phyloP scores from a whole-genome alignment of 2,113 vertebrate genomes.

The Spea multiplicata region DNA sequence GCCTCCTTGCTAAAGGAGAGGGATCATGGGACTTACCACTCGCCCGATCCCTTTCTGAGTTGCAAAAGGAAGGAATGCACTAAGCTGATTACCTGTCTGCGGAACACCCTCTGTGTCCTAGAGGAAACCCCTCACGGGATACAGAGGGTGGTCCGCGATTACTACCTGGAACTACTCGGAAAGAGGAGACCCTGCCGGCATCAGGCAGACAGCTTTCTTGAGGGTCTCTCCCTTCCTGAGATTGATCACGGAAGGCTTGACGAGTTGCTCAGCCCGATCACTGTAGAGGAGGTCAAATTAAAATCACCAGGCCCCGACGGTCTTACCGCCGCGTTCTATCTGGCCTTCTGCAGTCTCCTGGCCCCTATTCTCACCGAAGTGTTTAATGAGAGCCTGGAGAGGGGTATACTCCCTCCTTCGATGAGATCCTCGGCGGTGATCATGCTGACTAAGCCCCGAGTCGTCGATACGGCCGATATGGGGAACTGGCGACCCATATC shows the following conservation, averaged over 20 bases:
- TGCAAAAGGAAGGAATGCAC: not conserved
- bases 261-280: not conserved
- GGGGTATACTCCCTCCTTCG: too few species aligned
- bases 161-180: not conserved
- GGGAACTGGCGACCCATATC: too few species aligned
- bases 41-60: not conserved
- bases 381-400: too few species aligned
- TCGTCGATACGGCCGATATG: not conserved
- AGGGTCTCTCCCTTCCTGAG: not conserved
- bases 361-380: not conserved
- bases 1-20: too few species aligned
- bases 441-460: not conserved
- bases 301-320: not conserved
- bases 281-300: not conserved
- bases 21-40: too few species aligned
- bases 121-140: not conserved
- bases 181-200: not conserved
- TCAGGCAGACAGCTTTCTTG: not conserved
- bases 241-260: too few species aligned
- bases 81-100: not conserved
- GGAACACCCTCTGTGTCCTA: too few species aligned
- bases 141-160: not conserved
- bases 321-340: not conserved
- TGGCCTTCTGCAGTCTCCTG: not conserved
- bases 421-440: too few species aligned